Conservation (phyloP, 2,797 vertebrate genomes). For the Nyctibius grandis region DNA sequence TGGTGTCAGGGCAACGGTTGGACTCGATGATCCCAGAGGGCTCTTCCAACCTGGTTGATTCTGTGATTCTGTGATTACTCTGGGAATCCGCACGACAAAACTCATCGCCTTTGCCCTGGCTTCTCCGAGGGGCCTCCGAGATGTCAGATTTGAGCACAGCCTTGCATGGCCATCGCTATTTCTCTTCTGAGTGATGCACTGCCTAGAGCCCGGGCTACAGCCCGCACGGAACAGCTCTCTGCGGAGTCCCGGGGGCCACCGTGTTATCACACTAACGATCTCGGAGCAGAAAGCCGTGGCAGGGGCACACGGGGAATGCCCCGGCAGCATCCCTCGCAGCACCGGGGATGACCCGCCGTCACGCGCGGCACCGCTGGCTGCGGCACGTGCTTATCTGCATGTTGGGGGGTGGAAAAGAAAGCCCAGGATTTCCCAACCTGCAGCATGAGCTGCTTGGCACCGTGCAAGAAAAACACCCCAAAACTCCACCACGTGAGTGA, state of each 20-base stretch:
- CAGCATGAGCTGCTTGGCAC: fast-evolving
- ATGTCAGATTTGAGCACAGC: not conserved
- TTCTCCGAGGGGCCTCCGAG: not conserved
- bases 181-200: not conserved
- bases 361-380: fast-evolving
- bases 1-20: too few relatives aligned
- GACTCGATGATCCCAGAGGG: too few relatives aligned
- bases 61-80: too few relatives aligned
- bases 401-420: not conserved
- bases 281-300: fast-evolving
- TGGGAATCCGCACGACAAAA: not conserved
- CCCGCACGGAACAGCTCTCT: not conserved
- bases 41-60: too few relatives aligned
- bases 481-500: fast-evolving
- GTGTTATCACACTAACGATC: not conserved
- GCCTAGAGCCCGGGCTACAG: not conserved
- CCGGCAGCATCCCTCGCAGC: not conserved
- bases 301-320: not conserved
- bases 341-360: fast-evolving
- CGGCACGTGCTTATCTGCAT: fast-evolving
- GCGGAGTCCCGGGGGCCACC: not conserved
- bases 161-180: fast-evolving
- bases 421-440: slow-evolving; percentile 2
- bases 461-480: not conserved
- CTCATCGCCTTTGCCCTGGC: not conserved